A percentile compares a stretch with the other conserved stretches of the same genome.
Evolutionary conservation across 2,113 vertebrate genomes (phyloP).

Genomic region (human): GRCh38 chr15:36469501-36470000

Average conservation of each 20-base stretch:
- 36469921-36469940: background rate
- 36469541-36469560: constrained; percentile 72
- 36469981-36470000: no score
- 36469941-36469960: constrained; percentile 26
- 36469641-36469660: constrained; percentile 67
- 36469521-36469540: constrained; percentile 79
- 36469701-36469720: background rate
- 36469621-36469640: constrained; percentile 71
- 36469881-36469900: background rate
- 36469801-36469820: background rate
- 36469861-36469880: background rate
- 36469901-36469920: background rate
- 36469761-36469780: constrained; percentile 1
- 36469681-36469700: background rate
- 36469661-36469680: background rate
- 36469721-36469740: background rate
- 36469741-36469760: background rate
- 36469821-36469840: background rate
- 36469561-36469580: constrained; percentile 80
- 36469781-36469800: background rate
- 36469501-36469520: constrained; percentile 72
- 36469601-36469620: constrained; percentile 58
- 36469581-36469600: constrained; percentile 65
- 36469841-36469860: background rate
- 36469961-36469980: background rate